Evolutionary conservation across 2,797 vertebrate species (phyloP), one percentile per base, ranked within the genome.

Genomic region (Molossus alvarezi): DNA sequence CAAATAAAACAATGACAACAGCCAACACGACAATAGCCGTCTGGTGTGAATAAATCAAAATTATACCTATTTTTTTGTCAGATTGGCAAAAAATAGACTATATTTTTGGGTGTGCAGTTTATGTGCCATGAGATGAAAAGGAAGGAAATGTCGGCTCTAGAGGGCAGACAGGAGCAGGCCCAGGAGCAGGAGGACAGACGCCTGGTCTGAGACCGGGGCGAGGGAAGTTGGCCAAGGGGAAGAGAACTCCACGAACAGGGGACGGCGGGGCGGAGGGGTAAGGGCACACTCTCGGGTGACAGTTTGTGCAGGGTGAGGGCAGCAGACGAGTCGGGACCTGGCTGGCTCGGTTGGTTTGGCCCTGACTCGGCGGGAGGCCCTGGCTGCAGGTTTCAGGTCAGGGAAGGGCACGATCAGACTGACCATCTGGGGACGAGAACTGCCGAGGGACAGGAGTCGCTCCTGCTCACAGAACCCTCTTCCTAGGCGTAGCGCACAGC

Each of bases 191-290:
- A 67, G 20, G 41, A 69, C 2, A 5, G 20, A 23, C 6, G 21
- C 27, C 51, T 65, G 72, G 20, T 58, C 9, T 64, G 64, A 90
- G 41, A 67, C 33, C 84, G 55, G 45, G 86, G 62, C 2, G 41
- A 75, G 37, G 48, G 27, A 65, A 83, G 55, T 79, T 67, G 53
- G n/a, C 76, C n/a, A 53, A 62, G 55, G 71, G n/a, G 25, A 65
- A 65, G 55, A 75, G 27, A 62, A 33, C n/a, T 88, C 27, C 18
- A 53, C 75, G 15, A 1, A 73, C 58, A 72, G 29, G 57, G 60
- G 37, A 23, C 0, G 0, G 62, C 9, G 11, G 5, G 33, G 13
- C 13, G n/a, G 5, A 29, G 5, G n/a, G 51, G 21, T 27, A 6
- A 11, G 3, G 11, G 53, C 1, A 0, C 27, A 0, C 9, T 20